Conservation (phyloP, 2,113 vertebrate species). For the Brachionichthys hirsutus region DNA sequence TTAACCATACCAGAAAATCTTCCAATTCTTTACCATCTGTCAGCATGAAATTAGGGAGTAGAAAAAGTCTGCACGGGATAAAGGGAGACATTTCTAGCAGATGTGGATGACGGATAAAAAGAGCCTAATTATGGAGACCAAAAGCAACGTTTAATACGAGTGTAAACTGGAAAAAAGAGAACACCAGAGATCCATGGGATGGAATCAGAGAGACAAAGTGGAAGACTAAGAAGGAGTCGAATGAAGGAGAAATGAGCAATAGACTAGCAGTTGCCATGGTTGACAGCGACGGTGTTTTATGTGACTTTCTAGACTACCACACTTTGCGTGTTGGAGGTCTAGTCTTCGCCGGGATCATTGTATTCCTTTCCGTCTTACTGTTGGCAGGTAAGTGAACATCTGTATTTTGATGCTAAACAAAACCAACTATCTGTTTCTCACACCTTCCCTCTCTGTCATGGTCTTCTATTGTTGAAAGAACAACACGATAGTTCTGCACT, state of each 20-base stretch:
- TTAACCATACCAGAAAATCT: too few relatives aligned
- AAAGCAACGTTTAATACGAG: too few relatives aligned
- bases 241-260: background rate
- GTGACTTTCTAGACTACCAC: constrained; percentile 72
- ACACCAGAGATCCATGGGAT: too few relatives aligned
- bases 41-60: too few relatives aligned
- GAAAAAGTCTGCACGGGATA: too few relatives aligned
- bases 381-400: constrained; percentile 67
- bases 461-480: constrained; percentile 5
- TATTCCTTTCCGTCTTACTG: constrained; percentile 72
- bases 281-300: constrained; percentile 1
- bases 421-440: background rate
- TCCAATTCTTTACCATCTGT: too few relatives aligned
- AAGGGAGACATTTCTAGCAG: too few relatives aligned
- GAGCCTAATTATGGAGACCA: too few relatives aligned
- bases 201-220: background rate
- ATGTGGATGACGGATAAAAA: too few relatives aligned
- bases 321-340: constrained; percentile 74
- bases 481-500: background rate
- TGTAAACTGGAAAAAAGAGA: too few relatives aligned
- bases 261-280: background rate
- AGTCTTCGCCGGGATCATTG: constrained; percentile 67
- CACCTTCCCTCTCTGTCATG: background rate
- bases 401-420: background rate
- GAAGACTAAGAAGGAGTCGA: background rate